Evolutionary conservation across 1,140 invertebrate species (phyloP).

Genomic region (Ceratitis capitata): DNA sequence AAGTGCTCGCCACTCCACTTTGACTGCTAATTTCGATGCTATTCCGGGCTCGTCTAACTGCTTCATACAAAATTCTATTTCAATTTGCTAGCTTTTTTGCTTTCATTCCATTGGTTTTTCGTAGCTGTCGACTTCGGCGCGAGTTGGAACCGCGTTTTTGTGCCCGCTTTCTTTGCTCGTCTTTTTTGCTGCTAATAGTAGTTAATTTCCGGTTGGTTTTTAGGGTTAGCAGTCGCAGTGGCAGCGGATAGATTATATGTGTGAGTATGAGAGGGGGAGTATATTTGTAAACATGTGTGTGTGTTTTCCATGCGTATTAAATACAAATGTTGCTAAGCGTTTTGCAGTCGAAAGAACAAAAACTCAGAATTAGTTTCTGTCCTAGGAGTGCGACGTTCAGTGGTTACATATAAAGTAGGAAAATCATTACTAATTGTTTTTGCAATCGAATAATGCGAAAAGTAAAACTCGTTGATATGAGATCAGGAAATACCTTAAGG

Average conservation of each 20-base stretch:
- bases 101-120: neutral
- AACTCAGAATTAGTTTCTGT: too few species aligned
- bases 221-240: too few species aligned
- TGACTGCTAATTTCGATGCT: neutral
- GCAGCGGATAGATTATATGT: too few species aligned
- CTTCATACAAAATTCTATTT: slow-evolving; percentile 18
- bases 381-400: too few species aligned
- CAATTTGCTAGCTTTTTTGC: neutral
- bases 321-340: neutral
- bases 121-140: neutral
- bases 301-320: neutral
- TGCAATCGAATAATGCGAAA: too few species aligned
- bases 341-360: too few species aligned
- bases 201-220: neutral
- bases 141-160: neutral
- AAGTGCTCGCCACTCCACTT: neutral
- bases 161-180: neutral
- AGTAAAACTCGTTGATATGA: too few species aligned
- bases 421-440: too few species aligned
- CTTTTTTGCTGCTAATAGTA: neutral
- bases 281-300: neutral
- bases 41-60: neutral
- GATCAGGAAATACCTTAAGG: too few species aligned
- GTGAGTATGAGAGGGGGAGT: too few species aligned
- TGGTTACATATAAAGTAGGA: too few species aligned